Evolutionary conservation across 2,797 vertebrate species (phyloP), one percentile per base, ranked within the genome.

Genomic region (Tympanoctomys barrerae): DNA sequence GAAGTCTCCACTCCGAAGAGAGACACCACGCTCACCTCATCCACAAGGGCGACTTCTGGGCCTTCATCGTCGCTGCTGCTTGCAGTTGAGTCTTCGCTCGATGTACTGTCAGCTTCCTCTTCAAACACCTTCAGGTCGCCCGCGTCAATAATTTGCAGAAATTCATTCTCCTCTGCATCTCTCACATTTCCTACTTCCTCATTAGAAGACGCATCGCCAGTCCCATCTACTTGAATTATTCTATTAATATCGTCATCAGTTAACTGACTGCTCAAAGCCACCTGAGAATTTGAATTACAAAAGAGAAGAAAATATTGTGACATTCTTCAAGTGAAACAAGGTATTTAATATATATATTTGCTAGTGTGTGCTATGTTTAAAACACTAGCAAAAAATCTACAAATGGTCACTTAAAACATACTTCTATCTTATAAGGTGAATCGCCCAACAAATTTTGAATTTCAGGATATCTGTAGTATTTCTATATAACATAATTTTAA

Each of bases 201-300:
- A 82, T 98, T 99, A 52, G 99, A 99, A 97, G 98, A 98, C 89
- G 97, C 97, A 93, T 99, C 99, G 24, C 98, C 98, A 0, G 99
- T 92, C 84, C 99, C 99, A 87, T 99, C 99, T 14, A 99, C 98
- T 98, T 99, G 99, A 95, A 99, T 98, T 59, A 99, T 99, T 94
- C 98, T 98, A 14, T 98, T 98, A 96, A 98, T 96, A 46, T 98
- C 98, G 57, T 97, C 98, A 93, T 97, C 96, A 11, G 92, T 16
- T 80, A 83, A 70, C 2, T 0, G 97, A 73, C 91, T 97, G 86
- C 52, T 94, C 88, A 97, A 96, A 80, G 94, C 97, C 7, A 75
- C 75, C 91, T 98, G 97, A 93, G 96, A 96, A 91, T 5, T 57
- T 61, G 93, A 96, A 95, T 97, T 97, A 97, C 97, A 91, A 49